Conservation (phyloP, 2,888 invertebrate genomes). For the Callyntrura sp. region DNA sequence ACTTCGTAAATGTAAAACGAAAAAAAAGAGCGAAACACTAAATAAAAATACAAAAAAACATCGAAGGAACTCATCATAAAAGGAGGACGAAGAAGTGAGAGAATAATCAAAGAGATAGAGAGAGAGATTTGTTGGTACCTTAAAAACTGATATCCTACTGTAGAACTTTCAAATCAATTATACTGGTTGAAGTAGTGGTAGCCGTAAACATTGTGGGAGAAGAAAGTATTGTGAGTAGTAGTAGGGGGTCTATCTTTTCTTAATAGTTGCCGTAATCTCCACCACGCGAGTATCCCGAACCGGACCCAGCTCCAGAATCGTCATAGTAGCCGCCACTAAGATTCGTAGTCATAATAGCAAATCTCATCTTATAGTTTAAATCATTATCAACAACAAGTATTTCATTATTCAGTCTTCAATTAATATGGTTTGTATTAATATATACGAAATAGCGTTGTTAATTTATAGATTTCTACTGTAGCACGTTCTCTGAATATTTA, state of each 20-base stretch:
- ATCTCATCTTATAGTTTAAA: conserved; percentile 70
- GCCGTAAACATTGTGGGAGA: conserved; percentile 74
- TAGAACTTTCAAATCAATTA: conserved; percentile 78
- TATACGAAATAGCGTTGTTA: conserved; percentile 69
- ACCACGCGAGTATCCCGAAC: conserved; percentile 81
- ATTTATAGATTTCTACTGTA: conserved; percentile 62
- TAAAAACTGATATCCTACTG: conserved; percentile 79
- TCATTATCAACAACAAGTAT: conserved; percentile 47
- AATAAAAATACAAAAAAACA: conserved; percentile 71
- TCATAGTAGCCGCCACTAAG: conserved; percentile 81
- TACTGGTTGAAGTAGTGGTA: conserved; percentile 80
- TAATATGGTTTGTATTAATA: conserved; percentile 44
- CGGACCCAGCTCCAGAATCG: conserved; percentile 77
- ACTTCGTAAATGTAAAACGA: conserved; percentile 64
- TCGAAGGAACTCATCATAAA: conserved; percentile 74
- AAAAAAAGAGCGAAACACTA: conserved; percentile 74
- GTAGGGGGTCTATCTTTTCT: conserved; percentile 61
- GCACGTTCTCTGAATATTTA: conserved; percentile 68
- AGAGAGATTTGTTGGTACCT: conserved; percentile 79
- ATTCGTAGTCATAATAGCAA: conserved; percentile 79
- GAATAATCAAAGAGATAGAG: conserved; percentile 75
- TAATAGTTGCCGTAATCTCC: conserved; percentile 83
- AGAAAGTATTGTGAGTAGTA: conserved; percentile 68
- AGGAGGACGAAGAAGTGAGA: conserved; percentile 79
- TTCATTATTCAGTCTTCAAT: conserved; percentile 59